These are phyloP conservation scores for Aplidium turbinatum DNA, from an alignment of 23 tunicate species.

Conservation along the genomic window DNA sequence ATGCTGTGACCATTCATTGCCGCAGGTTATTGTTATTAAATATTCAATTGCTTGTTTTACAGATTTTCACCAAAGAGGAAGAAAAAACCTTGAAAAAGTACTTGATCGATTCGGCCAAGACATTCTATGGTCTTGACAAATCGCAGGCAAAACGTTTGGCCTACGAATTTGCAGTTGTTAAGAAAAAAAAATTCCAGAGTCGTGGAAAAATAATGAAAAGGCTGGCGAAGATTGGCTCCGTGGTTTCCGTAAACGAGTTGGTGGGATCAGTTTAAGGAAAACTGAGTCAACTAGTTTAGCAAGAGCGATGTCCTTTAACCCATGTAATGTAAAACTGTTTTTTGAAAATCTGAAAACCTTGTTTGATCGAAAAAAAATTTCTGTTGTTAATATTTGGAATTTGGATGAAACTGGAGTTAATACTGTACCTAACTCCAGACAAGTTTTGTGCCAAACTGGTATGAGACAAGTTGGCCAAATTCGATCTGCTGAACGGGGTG, in stretches of 20 bases:
- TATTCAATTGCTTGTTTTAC: no score
- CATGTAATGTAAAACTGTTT: slow-evolving; percentile 16
- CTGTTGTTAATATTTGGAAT: slow-evolving; percentile 28
- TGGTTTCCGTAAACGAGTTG: slow-evolving; percentile 39
- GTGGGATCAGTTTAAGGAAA: slow-evolving; percentile 21
- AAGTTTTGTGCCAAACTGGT: slow-evolving; percentile 20
- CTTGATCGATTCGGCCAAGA: slow-evolving; percentile 15
- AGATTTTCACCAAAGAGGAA: slow-evolving; percentile 41
- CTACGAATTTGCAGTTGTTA: slow-evolving; percentile 28
- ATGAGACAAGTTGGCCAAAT: slow-evolving; percentile 44
- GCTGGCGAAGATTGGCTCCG: slow-evolving; percentile 52
- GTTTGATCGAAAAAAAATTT: not conserved
- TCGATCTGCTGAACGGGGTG: slow-evolving; percentile 39
- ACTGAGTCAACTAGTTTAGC: slow-evolving; percentile 50
- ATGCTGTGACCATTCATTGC: no score
- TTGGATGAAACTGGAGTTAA: slow-evolving; percentile 51
- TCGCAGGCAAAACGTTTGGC: slow-evolving; percentile 25
- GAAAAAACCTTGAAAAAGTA: slow-evolving; percentile 31
- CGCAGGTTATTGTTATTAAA: no score
- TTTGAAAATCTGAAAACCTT: slow-evolving; percentile 33
- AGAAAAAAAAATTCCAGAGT: slow-evolving; percentile 27
- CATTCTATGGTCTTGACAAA: slow-evolving; percentile 37
- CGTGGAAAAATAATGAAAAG: slow-evolving; percentile 18
- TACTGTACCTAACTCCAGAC: slow-evolving; percentile 27
- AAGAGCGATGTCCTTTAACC: slow-evolving; percentile 42